These are phyloP conservation scores for Pseudochirops cupreus DNA, from an alignment of 2,797 vertebrate species.

Conservation along the genomic window DNA sequence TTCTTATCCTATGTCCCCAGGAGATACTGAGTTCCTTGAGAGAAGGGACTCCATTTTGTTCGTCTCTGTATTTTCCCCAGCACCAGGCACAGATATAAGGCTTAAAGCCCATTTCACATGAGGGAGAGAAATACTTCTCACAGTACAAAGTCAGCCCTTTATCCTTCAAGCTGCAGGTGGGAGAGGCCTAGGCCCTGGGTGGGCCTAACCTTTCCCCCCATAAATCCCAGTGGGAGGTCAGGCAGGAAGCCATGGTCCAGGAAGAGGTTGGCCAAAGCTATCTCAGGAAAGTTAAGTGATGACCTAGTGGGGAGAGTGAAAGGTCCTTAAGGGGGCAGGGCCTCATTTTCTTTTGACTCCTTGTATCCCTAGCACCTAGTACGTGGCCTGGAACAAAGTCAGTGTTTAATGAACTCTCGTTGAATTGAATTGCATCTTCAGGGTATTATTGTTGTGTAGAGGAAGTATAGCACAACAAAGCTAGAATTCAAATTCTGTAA, in stretches of 20 bases:
- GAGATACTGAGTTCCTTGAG: background rate
- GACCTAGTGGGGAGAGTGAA: background rate
- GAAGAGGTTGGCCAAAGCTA: background rate
- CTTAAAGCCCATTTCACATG: background rate
- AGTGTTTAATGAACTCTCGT: background rate
- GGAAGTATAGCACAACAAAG: background rate
- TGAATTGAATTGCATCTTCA: background rate
- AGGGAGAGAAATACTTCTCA: background rate
- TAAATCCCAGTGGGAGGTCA: background rate
- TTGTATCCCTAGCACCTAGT: background rate
- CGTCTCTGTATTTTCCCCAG: background rate
- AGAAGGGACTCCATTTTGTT: background rate
- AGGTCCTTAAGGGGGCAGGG: background rate
- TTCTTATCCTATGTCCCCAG: background rate
- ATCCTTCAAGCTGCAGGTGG: background rate
- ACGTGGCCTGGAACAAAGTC: background rate
- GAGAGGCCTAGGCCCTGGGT: background rate
- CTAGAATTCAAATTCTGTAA: background rate
- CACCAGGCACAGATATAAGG: background rate
- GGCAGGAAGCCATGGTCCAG: background rate
- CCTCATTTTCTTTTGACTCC: background rate
- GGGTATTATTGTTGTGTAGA: background rate
- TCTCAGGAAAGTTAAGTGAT: background rate
- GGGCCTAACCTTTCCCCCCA: background rate
- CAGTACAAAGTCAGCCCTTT: background rate